Conservation (phyloP, 53 echinoderm and acorn worm species). For the Paracentrotus lividus region DNA sequence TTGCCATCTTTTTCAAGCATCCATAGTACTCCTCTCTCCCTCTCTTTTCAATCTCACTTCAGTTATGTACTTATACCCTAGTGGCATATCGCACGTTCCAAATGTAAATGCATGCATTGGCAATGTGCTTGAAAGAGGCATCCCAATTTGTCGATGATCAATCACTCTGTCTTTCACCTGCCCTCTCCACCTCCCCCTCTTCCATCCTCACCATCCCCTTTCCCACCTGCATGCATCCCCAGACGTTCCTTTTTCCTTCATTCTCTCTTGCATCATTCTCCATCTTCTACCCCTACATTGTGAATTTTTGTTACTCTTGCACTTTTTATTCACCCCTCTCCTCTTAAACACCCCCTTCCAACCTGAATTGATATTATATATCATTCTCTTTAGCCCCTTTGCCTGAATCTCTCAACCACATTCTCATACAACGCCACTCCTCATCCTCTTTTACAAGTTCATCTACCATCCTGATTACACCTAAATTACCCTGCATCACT, state of each 20-base stretch:
- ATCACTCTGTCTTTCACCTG: conserved; percentile 37
- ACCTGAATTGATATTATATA: too few species aligned
- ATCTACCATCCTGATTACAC: background rate
- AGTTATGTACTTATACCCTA: background rate
- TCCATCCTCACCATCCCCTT: background rate
- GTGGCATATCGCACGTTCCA: background rate
- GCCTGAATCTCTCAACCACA: too few species aligned
- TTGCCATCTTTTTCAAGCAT: background rate
- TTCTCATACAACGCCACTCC: background rate
- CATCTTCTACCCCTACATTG: background rate
- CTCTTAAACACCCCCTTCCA: background rate
- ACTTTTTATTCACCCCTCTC: too few species aligned
- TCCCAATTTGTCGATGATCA: conserved; percentile 12
- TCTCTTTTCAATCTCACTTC: background rate
- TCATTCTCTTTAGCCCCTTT: too few species aligned
- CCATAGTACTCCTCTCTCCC: background rate
- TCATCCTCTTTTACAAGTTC: background rate
- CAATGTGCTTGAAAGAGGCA: conserved; percentile 22
- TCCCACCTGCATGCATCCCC: background rate
- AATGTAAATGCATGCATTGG: conserved; percentile 53
- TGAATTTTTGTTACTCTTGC: background rate
- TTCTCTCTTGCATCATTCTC: background rate
- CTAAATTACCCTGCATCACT: background rate
- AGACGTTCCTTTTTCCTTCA: too few species aligned
- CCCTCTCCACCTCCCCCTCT: conserved; percentile 34